Conservation (phyloP, 37 sponge, comb jelly and placozoan genomes). For the Halisarca cf. caerulea region DNA sequence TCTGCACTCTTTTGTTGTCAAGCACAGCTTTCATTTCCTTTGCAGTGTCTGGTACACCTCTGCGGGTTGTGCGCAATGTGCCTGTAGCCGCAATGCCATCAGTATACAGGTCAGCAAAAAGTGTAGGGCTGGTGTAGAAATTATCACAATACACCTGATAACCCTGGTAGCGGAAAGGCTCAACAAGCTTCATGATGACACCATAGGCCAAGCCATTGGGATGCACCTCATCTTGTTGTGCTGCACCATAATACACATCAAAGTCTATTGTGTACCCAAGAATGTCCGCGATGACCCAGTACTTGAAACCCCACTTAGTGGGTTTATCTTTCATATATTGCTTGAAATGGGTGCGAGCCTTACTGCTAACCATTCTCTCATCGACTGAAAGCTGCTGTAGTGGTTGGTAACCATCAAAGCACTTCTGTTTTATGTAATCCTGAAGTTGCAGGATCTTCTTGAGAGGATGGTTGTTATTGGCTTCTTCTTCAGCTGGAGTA, state of each 20-base stretch:
- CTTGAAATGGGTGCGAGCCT: not conserved
- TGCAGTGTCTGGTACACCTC: not conserved
- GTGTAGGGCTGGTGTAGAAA: not conserved
- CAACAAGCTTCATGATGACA: not conserved
- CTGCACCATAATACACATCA: constrained; percentile 8
- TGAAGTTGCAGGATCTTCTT: not conserved
- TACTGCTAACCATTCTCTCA: not conserved
- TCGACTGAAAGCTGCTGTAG: constrained; percentile 11
- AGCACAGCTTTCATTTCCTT: not conserved
- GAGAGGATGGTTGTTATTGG: not conserved
- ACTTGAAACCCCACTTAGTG: constrained; percentile 17
- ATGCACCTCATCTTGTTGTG: not conserved
- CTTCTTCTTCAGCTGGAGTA: not conserved
- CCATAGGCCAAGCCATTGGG: not conserved
- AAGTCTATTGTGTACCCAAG: not conserved
- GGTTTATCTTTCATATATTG: constrained; percentile 2
- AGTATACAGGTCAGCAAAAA: not conserved
- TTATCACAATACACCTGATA: not conserved
- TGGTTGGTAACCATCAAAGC: not conserved
- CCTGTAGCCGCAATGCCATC: not conserved
- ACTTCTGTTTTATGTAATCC: not conserved
- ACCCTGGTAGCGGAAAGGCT: not conserved
- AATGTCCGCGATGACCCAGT: not conserved
- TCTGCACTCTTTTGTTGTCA: not conserved
- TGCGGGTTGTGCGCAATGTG: not conserved